Conservation (phyloP, 2,113 vertebrate genomes). For the Anguilla rostrata region DNA sequence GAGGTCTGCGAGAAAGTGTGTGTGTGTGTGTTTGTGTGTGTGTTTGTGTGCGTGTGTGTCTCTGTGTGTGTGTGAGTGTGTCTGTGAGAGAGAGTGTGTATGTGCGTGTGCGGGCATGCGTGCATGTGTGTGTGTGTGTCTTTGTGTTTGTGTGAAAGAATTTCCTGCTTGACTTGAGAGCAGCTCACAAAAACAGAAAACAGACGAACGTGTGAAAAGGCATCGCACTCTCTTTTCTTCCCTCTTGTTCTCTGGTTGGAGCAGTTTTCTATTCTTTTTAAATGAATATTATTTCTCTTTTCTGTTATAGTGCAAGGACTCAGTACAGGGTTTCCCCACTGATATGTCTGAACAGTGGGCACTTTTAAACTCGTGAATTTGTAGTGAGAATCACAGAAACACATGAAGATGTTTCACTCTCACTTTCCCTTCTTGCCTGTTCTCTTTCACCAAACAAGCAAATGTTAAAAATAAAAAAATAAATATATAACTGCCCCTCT, state of each 20-base stretch:
- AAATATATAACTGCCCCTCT: too few relatives aligned
- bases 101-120: slow-evolving; percentile 4
- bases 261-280: not conserved
- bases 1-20: slow-evolving; percentile 1
- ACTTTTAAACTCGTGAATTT: not conserved
- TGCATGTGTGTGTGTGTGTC: slow-evolving; percentile 6
- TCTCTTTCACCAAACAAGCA: too few relatives aligned
- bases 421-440: too few relatives aligned
- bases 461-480: too few relatives aligned
- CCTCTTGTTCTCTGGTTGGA: not conserved
- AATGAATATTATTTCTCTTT: not conserved
- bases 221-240: too few relatives aligned
- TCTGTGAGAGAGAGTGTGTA: too few relatives aligned
- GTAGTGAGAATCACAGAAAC: not conserved
- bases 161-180: not conserved
- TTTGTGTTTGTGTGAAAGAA: slow-evolving; percentile 22
- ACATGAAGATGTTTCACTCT: not conserved
- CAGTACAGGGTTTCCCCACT: too few relatives aligned
- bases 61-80: too few relatives aligned
- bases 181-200: not conserved
- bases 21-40: not conserved
- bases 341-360: not conserved
- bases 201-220: not conserved
- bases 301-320: not conserved
- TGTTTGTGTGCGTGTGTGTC: not conserved